phyloP scores from a whole-genome alignment of 2,888 invertebrate species.

The Leptinotarsa peninsularis region DNA sequence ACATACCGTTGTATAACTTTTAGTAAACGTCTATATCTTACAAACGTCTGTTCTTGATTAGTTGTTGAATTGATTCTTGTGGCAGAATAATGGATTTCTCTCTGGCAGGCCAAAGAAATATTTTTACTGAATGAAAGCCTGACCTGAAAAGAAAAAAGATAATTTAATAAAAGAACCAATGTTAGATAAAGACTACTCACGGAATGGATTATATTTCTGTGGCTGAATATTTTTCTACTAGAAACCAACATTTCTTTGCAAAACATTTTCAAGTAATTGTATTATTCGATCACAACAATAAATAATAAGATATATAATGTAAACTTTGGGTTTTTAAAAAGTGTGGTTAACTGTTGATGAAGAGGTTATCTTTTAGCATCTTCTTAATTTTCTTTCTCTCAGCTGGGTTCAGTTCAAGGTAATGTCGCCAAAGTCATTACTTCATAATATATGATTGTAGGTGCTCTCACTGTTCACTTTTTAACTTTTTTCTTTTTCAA shows the following conservation, averaged over 20 bases:
- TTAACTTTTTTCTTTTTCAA: too few species aligned
- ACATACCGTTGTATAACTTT: constrained; percentile 7
- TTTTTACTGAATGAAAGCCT: background rate
- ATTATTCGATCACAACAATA: background rate
- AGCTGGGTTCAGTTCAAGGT: too few species aligned
- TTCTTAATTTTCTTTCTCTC: too few species aligned
- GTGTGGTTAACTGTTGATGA: background rate
- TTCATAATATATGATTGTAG: too few species aligned
- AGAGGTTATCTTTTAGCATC: background rate
- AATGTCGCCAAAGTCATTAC: too few species aligned
- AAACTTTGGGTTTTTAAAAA: background rate
- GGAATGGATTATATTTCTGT: background rate
- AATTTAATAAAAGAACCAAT: background rate
- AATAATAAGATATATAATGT: background rate
- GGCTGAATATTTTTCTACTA: constrained; percentile 1
- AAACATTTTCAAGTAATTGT: constrained; percentile 1
- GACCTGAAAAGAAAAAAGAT: background rate
- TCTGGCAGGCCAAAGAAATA: constrained; percentile 2
- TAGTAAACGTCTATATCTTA: background rate
- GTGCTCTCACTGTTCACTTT: too few species aligned
- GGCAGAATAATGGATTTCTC: background rate
- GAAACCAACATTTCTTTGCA: constrained; percentile 9
- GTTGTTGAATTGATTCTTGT: background rate
- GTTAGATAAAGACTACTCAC: background rate
- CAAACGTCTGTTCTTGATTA: background rate